These are phyloP conservation scores for Pristionchus exspectatus DNA, from an alignment of 2,888 invertebrate species.

Conservation along the genomic window DNA sequence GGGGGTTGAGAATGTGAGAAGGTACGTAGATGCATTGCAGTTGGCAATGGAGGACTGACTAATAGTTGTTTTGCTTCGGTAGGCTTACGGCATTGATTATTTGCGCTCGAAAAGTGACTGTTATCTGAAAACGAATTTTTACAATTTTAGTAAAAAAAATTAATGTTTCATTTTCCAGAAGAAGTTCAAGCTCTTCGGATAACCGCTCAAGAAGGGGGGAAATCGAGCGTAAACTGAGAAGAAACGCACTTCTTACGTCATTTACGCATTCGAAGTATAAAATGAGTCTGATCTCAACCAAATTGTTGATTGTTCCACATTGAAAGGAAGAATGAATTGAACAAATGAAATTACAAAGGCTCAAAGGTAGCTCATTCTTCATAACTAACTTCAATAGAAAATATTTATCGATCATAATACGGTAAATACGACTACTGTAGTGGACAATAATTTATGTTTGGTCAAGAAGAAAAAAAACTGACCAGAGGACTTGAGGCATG, in stretches of 20 bases:
- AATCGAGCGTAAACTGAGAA: neutral
- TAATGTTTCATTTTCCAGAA: neutral
- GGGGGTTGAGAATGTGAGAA: too few species aligned
- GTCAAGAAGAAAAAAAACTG: neutral
- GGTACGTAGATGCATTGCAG: neutral
- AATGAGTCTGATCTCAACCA: neutral
- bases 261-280: neutral
- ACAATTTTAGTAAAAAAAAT: too few species aligned
- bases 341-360: too few species aligned
- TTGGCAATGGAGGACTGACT: neutral
- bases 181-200: constrained; percentile 33
- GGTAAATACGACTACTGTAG: neutral
- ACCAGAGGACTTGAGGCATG: constrained; percentile 20
- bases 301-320: neutral
- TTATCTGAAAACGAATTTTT: too few species aligned
- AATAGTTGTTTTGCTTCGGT: too few species aligned
- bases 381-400: too few species aligned
- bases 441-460: neutral
- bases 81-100: neutral
- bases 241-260: neutral
- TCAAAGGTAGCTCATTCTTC: too few species aligned
- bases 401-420: neutral
- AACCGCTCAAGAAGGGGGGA: neutral
- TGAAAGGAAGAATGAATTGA: too few species aligned
- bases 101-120: too few species aligned